These are phyloP conservation scores for Drosophila anomelani DNA, from an alignment of 2,888 invertebrate genomes.

Conservation along the genomic window DNA sequence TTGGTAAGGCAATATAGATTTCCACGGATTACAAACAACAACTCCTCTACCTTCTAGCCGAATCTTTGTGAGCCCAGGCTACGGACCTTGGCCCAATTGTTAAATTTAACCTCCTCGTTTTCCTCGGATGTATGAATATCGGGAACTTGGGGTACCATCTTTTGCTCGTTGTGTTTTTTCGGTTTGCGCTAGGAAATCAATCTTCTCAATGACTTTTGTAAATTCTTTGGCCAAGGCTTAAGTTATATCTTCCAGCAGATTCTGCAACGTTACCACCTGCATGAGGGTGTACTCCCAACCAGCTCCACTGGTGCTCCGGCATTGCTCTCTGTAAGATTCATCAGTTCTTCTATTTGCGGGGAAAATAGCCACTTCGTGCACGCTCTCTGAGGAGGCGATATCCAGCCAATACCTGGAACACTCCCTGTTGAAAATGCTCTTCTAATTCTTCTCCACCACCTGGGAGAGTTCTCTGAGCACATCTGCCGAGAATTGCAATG, in stretches of 20 bases:
- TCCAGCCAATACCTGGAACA: background rate
- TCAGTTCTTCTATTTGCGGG: background rate
- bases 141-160: too few relatives aligned
- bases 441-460: background rate
- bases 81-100: background rate
- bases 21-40: background rate
- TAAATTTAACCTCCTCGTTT: background rate
- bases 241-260: too few relatives aligned
- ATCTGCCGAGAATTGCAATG: background rate
- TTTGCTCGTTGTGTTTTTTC: too few relatives aligned
- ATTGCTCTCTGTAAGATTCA: background rate
- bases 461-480: background rate
- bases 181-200: background rate
- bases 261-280: background rate
- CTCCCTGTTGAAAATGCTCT: background rate
- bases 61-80: background rate
- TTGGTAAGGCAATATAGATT: background rate
- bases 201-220: background rate
- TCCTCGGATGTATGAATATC: background rate
- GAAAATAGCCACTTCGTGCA: background rate
- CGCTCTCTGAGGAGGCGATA: background rate
- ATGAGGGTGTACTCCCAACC: background rate
- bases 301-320: background rate
- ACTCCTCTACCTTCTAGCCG: background rate
- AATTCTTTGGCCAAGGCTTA: background rate